phyloP scores from a whole-genome alignment of 2,888 invertebrate species.

The Luffia ferchaultella region DNA sequence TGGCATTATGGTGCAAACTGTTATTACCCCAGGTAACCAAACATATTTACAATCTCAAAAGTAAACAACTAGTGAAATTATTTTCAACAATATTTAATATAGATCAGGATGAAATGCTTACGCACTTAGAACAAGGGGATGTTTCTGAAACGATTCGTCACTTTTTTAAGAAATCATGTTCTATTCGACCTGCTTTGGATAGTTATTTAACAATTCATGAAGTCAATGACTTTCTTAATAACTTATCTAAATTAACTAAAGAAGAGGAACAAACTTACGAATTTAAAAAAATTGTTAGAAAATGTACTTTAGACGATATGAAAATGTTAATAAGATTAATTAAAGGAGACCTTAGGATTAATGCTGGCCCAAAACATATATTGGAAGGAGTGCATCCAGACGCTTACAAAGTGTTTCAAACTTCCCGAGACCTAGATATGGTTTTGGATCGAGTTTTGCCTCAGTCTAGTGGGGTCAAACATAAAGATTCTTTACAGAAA shows the following conservation, averaged over 20 bases:
- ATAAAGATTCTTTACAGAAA: slow-evolving; percentile 41
- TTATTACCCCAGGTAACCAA: slow-evolving; percentile 84
- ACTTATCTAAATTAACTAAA: slow-evolving; percentile 78
- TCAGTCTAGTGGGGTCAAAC: slow-evolving; percentile 35
- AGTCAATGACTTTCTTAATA: slow-evolving; percentile 78
- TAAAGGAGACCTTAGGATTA: slow-evolving; percentile 91
- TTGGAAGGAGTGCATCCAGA: slow-evolving; percentile 87
- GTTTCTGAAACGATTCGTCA: slow-evolving; percentile 84
- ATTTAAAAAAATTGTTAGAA: slow-evolving; percentile 75
- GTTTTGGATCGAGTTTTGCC: slow-evolving; percentile 69
- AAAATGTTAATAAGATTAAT: slow-evolving; percentile 87
- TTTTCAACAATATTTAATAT: slow-evolving; percentile 82
- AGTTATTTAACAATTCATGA: slow-evolving; percentile 79
- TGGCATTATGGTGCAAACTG: slow-evolving; percentile 81
- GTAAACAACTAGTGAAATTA: slow-evolving; percentile 88
- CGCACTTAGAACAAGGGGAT: slow-evolving; percentile 89
- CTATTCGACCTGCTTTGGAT: slow-evolving; percentile 67
- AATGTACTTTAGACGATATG: slow-evolving; percentile 84
- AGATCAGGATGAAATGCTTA: slow-evolving; percentile 82
- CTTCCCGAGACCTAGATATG: slow-evolving; percentile 78
- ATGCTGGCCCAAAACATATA: slow-evolving; percentile 92
- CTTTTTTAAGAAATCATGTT: slow-evolving; percentile 75
- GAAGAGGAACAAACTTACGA: slow-evolving; percentile 88
- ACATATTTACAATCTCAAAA: slow-evolving; percentile 90
- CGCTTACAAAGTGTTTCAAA: slow-evolving; percentile 89